phyloP scores from a whole-genome alignment of 92 coral and sea anemone species.

The Galaxea fascicularis region DNA sequence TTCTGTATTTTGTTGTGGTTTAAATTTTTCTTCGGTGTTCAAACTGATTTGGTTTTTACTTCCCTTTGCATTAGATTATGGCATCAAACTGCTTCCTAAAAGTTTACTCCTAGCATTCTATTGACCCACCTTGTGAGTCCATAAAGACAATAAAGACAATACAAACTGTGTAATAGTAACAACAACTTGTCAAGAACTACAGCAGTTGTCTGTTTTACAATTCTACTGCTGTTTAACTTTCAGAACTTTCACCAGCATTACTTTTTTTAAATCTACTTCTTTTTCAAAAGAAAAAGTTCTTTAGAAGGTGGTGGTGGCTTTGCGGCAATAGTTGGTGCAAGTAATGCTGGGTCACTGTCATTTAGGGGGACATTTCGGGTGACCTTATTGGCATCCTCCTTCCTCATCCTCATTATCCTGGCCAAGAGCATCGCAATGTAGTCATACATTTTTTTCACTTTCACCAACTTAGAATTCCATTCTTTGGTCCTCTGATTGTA shows the following conservation, averaged over 20 bases:
- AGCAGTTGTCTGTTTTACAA: neutral
- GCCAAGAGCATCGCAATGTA: conserved; percentile 51
- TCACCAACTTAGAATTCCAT: conserved; percentile 58
- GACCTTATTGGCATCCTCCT: conserved; percentile 42
- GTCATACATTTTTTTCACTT: conserved; percentile 49
- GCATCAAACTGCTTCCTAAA: neutral
- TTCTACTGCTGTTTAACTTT: neutral
- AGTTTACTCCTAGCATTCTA: no score
- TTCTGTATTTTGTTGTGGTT: neutral
- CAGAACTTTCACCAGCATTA: neutral
- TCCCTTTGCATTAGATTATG: neutral
- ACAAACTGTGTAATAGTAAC: neutral
- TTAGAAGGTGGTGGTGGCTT: conserved; percentile 25
- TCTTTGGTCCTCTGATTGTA: conserved; percentile 62
- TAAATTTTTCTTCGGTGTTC: neutral
- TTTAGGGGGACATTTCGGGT: neutral
- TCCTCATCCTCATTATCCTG: conserved; percentile 21
- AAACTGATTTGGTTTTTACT: neutral
- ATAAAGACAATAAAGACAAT: neutral
- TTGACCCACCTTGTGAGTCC: neutral
- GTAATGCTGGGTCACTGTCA: conserved; percentile 21
- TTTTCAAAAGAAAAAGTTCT: neutral
- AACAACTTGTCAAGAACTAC: neutral
- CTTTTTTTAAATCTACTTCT: conserved; percentile 11
- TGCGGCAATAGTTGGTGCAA: conserved; percentile 15